phyloP scores from a whole-genome alignment of 2,797 vertebrate genomes.

The Thamnophis elegans region DNA sequence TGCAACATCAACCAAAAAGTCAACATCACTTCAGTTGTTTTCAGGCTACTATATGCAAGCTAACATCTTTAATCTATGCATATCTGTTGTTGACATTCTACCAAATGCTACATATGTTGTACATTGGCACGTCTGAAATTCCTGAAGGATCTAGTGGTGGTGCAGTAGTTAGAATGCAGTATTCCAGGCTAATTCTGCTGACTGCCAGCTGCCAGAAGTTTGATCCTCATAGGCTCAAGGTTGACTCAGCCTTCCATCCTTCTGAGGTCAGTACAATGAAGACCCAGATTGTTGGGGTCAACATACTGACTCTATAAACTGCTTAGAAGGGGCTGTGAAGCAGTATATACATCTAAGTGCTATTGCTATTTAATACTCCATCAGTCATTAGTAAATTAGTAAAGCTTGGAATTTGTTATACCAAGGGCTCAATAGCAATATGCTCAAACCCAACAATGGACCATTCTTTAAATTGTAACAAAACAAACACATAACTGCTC shows the following conservation, averaged over 20 bases:
- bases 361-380: background rate
- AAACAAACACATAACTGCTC: background rate
- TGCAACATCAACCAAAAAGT: background rate
- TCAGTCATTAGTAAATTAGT: background rate
- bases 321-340: too few relatives aligned
- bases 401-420: background rate
- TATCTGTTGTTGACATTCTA: background rate
- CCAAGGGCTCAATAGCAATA: background rate
- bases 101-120: background rate
- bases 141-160: background rate
- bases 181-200: too few relatives aligned
- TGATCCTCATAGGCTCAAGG: too few relatives aligned
- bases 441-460: background rate
- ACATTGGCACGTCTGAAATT: background rate
- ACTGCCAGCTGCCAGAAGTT: too few relatives aligned
- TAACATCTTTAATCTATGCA: background rate
- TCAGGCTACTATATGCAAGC: background rate
- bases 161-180: too few relatives aligned
- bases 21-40: background rate
- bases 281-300: too few relatives aligned
- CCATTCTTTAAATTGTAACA: background rate
- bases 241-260: too few relatives aligned
- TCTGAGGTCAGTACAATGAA: too few relatives aligned
- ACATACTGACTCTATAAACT: too few relatives aligned
- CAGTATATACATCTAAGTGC: too few relatives aligned